Evolutionary conservation across 2,113 vertebrate species (phyloP), one percentile per base, ranked within the genome.

Genomic region (Gymnarchus niloticus): DNA sequence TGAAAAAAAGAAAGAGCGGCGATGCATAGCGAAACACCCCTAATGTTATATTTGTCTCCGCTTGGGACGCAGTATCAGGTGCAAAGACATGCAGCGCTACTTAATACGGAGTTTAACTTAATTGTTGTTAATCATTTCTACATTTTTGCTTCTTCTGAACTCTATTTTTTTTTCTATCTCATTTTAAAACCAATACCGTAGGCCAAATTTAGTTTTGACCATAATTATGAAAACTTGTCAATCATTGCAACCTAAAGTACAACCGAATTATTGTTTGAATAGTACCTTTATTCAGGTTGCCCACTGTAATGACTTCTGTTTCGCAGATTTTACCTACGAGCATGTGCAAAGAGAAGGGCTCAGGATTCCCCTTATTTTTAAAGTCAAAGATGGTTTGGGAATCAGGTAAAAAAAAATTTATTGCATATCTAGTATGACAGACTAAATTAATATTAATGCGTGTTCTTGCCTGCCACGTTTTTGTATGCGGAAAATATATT

Each of bases 331-430:
- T 91, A 98, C 96, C 73, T 99, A 97, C 93, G 97, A 97, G 86
- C 99, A 98, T 52, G 98, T 98, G 89, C 98, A 99, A 90, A 97
- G 93, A 93, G 97, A 99, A 91, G 98, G 96, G 73, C 95, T 99
- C 83, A 92, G 94, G 91, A 92, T 95, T 59, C 98, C 98, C 21
- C 96, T 99, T 78, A 91, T 99, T 90, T 99, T 99, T 92, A 95
- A 94, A 92, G 96, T 95, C 91, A 98, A 96, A 92, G 95, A 97
- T 89, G 97, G 97, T 90, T 94, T 99, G 46, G 97, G 97, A 91
- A 97, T 99, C 94, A 97, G 96, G 98, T 99, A 94, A 97, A 95
- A 93, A 41, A 44, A 48, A 9, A 19, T 46, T 61, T 61, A 10
- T n/a, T 46, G n/a, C 23, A 48, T 59, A 21, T 48, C 56, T 83